Evolutionary conservation across 2,797 vertebrate species (phyloP).

Genomic region (Glyptemys insculpta): DNA sequence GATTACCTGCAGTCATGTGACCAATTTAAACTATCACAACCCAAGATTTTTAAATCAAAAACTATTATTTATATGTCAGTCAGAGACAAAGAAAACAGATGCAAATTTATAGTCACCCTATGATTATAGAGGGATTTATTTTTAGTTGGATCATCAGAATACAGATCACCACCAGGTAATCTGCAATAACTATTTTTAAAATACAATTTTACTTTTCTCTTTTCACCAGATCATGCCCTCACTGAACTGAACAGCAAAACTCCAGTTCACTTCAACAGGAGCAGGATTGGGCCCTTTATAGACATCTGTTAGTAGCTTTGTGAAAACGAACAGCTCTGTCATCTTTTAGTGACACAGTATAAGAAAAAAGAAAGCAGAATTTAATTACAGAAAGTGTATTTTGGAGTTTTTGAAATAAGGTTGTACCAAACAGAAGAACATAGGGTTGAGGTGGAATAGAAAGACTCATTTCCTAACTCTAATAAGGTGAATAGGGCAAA

Average conservation of each 20-base stretch:
- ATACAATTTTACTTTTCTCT: background rate
- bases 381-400: background rate
- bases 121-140: background rate
- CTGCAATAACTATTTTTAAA: slow-evolving; percentile 22
- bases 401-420: background rate
- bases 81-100: slow-evolving; percentile 55
- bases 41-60: slow-evolving; percentile 34
- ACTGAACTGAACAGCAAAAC: background rate
- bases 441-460: background rate
- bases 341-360: background rate
- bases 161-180: slow-evolving; percentile 9
- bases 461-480: background rate
- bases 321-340: background rate
- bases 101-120: slow-evolving; percentile 31
- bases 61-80: slow-evolving; percentile 53
- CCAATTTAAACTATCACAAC: slow-evolving; percentile 8
- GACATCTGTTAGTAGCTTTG: background rate
- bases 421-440: background rate
- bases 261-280: background rate
- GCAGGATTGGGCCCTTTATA: background rate
- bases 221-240: background rate
- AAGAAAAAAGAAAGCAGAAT: background rate
- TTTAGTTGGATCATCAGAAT: background rate
- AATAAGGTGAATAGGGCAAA: background rate
- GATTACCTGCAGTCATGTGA: slow-evolving; percentile 56